Evolutionary conservation across 2,113 vertebrate species (phyloP), one percentile per base, ranked within the genome.

Genomic region (Oncorhynchus mykiss): DNA sequence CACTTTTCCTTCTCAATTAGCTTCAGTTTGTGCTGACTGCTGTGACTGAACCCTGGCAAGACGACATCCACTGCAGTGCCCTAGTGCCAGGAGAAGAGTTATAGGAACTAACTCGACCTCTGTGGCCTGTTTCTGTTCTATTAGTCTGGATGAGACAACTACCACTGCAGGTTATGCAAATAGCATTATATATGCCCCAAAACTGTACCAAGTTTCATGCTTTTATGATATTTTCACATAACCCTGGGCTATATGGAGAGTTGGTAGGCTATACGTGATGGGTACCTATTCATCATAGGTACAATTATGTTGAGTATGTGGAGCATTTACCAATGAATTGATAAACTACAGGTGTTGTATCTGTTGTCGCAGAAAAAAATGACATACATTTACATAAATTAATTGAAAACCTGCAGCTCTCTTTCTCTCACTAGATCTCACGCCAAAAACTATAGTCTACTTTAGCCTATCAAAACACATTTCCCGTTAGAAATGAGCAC

Each of bases 1-100:
- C 83, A 91, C 87, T 90, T 90, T 54, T 87, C 73, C 0, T 67
- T 89, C 88, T 93, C 92, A 90, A 79, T 92, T 92, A 92, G 81
- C 86, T 88, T 76, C 81, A 80, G 79, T 80, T 91, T 93, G 89
- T 88, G 91, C 85, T 91, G 92, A 92, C 88, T 90, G 83, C 79
- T 88, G 81, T 79, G 85, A 22, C 88, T 82, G 80, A 87, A 90
- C 84, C 18, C 82, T 88, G 90, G 83, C 82, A 76, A 74, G 67
- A 75, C 48, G 48, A 80, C 78, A 82, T 81, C 84, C 85, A 87
- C 87, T 85, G 87, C 87, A 89, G 85, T 74, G 24, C 59, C 76
- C 72, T 3, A 2, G 49, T 85, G 87, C 84, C 82, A 84, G 7
- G 31, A 68, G 67, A 68, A 84, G 79, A 88, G 81, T 81, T 72